Conservation (phyloP, 2,797 vertebrate genomes). For the Sebastes itinus region DNA sequence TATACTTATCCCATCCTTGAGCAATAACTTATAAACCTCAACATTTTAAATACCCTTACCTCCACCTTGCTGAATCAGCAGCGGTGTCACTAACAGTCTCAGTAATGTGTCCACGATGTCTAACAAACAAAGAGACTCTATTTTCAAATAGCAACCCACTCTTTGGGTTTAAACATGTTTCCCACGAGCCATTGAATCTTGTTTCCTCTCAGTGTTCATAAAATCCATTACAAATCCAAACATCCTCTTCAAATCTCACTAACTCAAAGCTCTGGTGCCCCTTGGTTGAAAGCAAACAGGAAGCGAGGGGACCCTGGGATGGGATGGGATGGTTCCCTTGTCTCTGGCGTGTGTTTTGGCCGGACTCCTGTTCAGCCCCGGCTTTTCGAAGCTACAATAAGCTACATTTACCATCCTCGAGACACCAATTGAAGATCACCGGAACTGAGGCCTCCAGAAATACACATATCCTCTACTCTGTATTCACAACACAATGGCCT, state of each 20-base stretch:
- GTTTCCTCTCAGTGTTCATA: slow-evolving; percentile 68
- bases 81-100: not conserved
- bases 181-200: slow-evolving; percentile 53
- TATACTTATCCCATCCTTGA: slow-evolving; percentile 46
- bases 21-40: slow-evolving; percentile 33
- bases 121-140: slow-evolving; percentile 62
- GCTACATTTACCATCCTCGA: slow-evolving; percentile 6
- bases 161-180: slow-evolving; percentile 62
- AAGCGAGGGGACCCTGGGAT: slow-evolving; percentile 44
- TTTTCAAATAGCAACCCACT: slow-evolving; percentile 60
- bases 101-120: slow-evolving; percentile 30
- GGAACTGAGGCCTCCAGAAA: slow-evolving; percentile 33
- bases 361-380: slow-evolving; percentile 31
- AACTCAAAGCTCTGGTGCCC: slow-evolving; percentile 41
- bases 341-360: slow-evolving; percentile 55
- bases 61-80: slow-evolving; percentile 47
- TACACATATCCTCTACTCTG: slow-evolving; percentile 6
- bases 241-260: slow-evolving; percentile 46
- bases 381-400: slow-evolving; percentile 15
- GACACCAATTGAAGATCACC: slow-evolving; percentile 20
- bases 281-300: slow-evolving; percentile 58
- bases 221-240: slow-evolving; percentile 64
- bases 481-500: slow-evolving; percentile 9
- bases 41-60: slow-evolving; percentile 30
- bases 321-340: slow-evolving; percentile 44